Base-by-base conservation (phyloP, 2,797 vertebrate species). In the Rhinoraja longicauda region DNA sequence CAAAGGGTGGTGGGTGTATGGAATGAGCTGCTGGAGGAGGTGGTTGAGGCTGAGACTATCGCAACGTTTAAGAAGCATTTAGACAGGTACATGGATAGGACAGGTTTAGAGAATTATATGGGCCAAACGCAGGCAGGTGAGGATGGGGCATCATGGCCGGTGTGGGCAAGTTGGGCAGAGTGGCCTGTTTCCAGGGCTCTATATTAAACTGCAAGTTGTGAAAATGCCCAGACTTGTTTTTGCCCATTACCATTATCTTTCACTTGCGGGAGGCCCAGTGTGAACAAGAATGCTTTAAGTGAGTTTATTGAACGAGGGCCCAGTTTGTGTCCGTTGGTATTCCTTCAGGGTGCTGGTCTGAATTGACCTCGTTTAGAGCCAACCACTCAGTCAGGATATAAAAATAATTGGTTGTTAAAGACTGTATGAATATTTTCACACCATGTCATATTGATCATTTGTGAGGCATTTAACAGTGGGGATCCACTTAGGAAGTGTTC, bases 361-460 rank as follows among this genome's bases (percentile, higher is more conserved):
- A 72, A 91, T 73, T 91, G 90, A 91, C 90, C 36, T 75, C 39
- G 45, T 75, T 73, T 73, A 53, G 70, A 73, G 15, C 26, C 36
- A 73, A 90, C n/a, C 32, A 73, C 29, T 75, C 70, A 75, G 53
- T 15, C 90, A 29, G 4, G 67, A 72, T 73, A 29, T 57, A 53
- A 73, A 92, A 92, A 92, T 36, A 70, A 57, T 2, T 53, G 26
- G 90, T 73, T 92, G 67, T 75, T 73, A 92, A 92, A 92, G 70
- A 73, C 24, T 15, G 70, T 29, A 92, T 92, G 90, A 92, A 92
- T 92, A 17, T 92, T 75, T 92, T 92, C 72, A 75, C 24, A 75
- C 67, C 39, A 21, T 91, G 90, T 91, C 32, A 39, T 53, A 39
- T 70, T 92, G 70, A 29, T 75, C 39, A 8, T 90, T 70, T 67